phyloP scores from a whole-genome alignment of 2,113 vertebrate genomes.

The Notothenia coriiceps region DNA sequence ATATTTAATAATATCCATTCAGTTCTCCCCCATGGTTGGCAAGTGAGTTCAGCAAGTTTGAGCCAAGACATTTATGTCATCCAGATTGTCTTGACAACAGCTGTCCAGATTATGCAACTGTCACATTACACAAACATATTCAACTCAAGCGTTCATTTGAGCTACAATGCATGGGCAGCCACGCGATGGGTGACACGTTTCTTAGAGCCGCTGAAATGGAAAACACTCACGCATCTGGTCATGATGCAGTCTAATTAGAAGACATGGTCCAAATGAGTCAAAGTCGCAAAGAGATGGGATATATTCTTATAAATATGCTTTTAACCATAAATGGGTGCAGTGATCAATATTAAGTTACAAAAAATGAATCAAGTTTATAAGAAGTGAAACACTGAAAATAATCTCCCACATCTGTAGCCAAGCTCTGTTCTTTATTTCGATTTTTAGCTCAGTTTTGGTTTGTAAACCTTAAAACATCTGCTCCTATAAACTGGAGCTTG shows the following conservation, averaged over 20 bases:
- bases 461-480: too few relatives aligned
- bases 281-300: not conserved
- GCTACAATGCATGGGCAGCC: not conserved
- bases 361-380: not conserved
- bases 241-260: not conserved
- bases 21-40: not conserved
- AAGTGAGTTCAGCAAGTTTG: constrained; percentile 16
- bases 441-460: too few relatives aligned
- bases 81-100: constrained; percentile 19
- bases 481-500: too few relatives aligned
- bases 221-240: constrained; percentile 8
- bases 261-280: not conserved
- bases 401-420: not conserved
- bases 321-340: not conserved
- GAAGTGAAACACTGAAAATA: not conserved
- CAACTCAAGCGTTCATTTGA: not conserved
- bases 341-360: not conserved
- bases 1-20: not conserved
- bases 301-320: not conserved
- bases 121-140: constrained; percentile 8
- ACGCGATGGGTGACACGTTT: not conserved
- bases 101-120: constrained; percentile 36
- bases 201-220: constrained; percentile 1
- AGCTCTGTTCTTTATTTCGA: too few relatives aligned
- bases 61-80: constrained; percentile 22